Conservation (phyloP, 2,113 vertebrate species). For the Hippocampus zosterae region DNA sequence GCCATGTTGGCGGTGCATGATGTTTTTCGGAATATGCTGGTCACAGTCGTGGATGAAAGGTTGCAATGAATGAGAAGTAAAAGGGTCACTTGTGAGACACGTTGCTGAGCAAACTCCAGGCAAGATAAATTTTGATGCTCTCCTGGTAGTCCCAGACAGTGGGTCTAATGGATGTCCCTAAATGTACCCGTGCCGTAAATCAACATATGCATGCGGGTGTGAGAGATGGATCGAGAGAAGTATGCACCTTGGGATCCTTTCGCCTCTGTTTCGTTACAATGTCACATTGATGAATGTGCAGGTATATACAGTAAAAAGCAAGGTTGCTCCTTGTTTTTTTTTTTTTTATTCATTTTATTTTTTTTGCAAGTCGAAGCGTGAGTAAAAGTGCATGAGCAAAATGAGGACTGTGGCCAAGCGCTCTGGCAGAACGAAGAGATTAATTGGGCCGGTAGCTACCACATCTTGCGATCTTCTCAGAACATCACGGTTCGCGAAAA, state of each 20-base stretch:
- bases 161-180: background rate
- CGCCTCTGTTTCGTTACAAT: conserved; percentile 47
- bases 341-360: background rate
- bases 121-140: background rate
- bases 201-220: conserved; percentile 5
- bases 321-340: conserved; percentile 8
- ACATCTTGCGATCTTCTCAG: too few species aligned
- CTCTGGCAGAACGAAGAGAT: background rate
- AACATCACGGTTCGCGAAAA: too few species aligned
- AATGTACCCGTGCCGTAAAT: background rate
- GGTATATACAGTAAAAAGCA: conserved; percentile 35
- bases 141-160: background rate
- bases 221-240: conserved; percentile 4
- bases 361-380: conserved; percentile 24
- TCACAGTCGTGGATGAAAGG: background rate
- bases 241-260: conserved; percentile 55
- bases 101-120: background rate
- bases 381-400: conserved; percentile 38
- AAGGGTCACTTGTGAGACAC: background rate
- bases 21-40: background rate
- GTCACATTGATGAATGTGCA: conserved; percentile 57
- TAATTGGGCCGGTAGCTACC: background rate
- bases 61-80: background rate
- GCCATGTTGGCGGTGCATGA: background rate
- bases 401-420: conserved; percentile 40